phyloP scores from a whole-genome alignment of 2,888 invertebrate species.

The Sisyra nigra region DNA sequence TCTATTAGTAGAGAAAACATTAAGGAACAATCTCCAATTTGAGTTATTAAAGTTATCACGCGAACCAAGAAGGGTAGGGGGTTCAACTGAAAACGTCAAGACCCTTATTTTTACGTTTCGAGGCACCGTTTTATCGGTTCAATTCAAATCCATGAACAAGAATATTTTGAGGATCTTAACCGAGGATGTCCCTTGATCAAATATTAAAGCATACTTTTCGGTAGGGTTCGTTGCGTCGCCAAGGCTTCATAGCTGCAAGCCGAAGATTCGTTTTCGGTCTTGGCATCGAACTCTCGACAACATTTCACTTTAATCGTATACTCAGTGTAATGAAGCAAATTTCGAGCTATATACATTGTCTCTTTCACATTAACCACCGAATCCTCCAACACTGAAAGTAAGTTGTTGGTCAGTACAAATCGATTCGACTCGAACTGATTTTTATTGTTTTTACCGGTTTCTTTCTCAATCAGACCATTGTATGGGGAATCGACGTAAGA shows the following conservation, averaged over 20 bases:
- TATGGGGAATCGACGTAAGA: background rate
- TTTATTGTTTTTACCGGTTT: slow-evolving; percentile 9
- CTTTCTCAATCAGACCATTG: slow-evolving; percentile 15
- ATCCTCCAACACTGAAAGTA: no score
- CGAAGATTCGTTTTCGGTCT: slow-evolving; percentile 22
- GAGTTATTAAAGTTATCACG: no score
- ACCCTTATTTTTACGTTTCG: no score
- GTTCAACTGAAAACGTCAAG: no score
- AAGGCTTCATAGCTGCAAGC: slow-evolving; percentile 38
- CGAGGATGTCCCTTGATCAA: no score
- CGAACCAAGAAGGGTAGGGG: no score
- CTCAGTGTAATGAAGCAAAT: slow-evolving; percentile 59
- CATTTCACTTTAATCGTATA: slow-evolving; percentile 64
- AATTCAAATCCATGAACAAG: background rate
- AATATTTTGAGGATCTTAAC: background rate
- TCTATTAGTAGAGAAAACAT: no score
- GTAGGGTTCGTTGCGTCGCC: slow-evolving; percentile 31
- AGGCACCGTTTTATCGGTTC: background rate
- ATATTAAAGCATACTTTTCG: slow-evolving; percentile 20
- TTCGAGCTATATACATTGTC: slow-evolving; percentile 35
- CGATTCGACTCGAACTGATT: no score
- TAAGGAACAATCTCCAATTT: no score
- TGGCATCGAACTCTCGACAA: slow-evolving; percentile 46
- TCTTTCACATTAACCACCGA: background rate
- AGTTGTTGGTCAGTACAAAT: no score